These are phyloP conservation scores for Drosophila ezoana DNA, from an alignment of 2,888 invertebrate species.

Conservation along the genomic window DNA sequence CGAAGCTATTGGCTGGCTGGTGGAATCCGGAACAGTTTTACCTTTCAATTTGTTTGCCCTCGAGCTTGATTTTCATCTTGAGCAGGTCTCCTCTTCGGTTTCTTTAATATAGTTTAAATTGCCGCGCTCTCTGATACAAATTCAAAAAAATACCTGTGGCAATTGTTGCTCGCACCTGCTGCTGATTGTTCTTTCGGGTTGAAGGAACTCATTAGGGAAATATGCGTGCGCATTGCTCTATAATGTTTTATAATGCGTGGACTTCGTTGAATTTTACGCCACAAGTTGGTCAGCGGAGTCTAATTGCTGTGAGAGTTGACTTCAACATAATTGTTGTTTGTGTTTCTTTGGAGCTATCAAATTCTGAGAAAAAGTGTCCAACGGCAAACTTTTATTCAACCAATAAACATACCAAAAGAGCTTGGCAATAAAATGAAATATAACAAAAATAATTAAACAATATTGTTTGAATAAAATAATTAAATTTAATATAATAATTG, in stretches of 20 bases:
- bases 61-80: constrained; percentile 56
- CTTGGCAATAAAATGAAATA: neutral
- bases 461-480: neutral
- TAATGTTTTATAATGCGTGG: constrained; percentile 17
- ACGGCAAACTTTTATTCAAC: neutral
- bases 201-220: constrained; percentile 40
- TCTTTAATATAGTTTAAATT: constrained; percentile 26
- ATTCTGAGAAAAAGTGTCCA: neutral
- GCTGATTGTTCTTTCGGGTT: constrained; percentile 23
- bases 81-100: constrained; percentile 1
- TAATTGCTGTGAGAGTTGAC: constrained; percentile 10
- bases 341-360: neutral
- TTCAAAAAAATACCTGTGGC: constrained; percentile 1
- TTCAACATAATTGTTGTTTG: neutral
- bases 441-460: neutral
- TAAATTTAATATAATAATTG: neutral
- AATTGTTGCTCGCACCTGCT: constrained; percentile 21
- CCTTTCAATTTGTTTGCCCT: constrained; percentile 71
- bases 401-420: neutral
- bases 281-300: neutral
- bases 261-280: neutral
- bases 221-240: constrained; percentile 9
- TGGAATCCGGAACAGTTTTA: constrained; percentile 59
- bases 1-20: constrained; percentile 24
- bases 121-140: constrained; percentile 4